A percentile compares a stretch with the other conserved stretches of the same genome.
phyloP scores from a whole-genome alignment of 2,797 vertebrate species.

The Chrysocyon brachyurus region DNA sequence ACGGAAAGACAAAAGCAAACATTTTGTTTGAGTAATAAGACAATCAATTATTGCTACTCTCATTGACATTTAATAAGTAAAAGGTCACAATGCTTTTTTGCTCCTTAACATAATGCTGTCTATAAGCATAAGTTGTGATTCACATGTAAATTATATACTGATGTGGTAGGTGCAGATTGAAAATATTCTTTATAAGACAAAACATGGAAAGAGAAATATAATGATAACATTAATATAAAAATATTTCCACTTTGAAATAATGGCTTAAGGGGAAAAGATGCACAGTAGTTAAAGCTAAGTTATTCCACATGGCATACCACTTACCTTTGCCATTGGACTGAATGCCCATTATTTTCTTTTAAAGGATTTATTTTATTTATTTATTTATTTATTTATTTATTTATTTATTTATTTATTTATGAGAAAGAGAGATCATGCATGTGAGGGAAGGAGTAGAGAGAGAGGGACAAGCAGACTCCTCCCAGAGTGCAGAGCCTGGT shows the following conservation, averaged over 20 bases:
- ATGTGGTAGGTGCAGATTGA: not conserved
- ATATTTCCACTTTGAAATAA: conserved; percentile 24
- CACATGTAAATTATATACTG: not conserved
- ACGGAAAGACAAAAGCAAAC: not conserved
- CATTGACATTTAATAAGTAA: conserved; percentile 12
- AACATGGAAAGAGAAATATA: not conserved
- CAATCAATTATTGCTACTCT: not conserved
- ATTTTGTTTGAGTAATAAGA: conserved; percentile 32
- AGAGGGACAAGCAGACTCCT: not conserved
- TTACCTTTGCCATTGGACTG: not conserved
- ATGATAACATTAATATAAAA: not conserved
- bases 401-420: not conserved
- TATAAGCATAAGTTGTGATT: not conserved
- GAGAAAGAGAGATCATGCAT: not conserved
- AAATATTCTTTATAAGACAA: conserved; percentile 36
- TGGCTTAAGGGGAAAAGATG: conserved; percentile 12
- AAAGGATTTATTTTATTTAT: not conserved
- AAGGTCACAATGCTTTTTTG: not conserved
- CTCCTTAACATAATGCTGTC: not conserved
- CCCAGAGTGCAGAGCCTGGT: not conserved
- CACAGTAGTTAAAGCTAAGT: not conserved
- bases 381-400: not conserved
- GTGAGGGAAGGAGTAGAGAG: not conserved
- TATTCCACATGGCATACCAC: not conserved
- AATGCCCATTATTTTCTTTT: not conserved